Base-by-base conservation (phyloP, 64 coral and sea anemone species). In the Stichodactyla mertensii region DNA sequence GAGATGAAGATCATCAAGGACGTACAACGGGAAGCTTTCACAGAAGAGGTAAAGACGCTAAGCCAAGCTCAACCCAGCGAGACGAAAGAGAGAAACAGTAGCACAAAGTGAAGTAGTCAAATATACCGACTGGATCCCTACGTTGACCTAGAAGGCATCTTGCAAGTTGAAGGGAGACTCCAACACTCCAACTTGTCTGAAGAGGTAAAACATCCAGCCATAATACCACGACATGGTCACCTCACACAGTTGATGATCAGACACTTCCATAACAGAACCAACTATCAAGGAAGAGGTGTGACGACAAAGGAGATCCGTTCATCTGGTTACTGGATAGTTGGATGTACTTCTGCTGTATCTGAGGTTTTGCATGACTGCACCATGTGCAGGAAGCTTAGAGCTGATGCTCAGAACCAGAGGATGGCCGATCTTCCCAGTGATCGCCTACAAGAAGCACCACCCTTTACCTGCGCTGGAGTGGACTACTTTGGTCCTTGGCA, bases 141-240 rank as follows among this genome's bases (percentile, higher is more conserved):
- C n/a, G n/a, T n/a, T n/a, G n/a, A n/a, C n/a, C n/a, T n/a, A n/a
- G n/a, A n/a, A n/a, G n/a, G n/a, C 16, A 54, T 92, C 57, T 66
- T 87, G 20, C 60, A 79, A 24, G 79, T 92, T 56, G 90, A 85
- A 61, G 90, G 85, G 8, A 26, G 85, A 77, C 80, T 92, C 31
- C 26, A 26, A 56, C 52, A 54, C 28, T 54, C 89, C 71, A 56
- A 54, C 52, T 28, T 86, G 54, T 51, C 55, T 23, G 78, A 92
- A 19, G 16, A 16, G 60, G 57, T 59, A n/a, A 92, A 88, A 58
- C 91, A 92, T 83, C 80, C 80, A 15, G 54, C 45, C 26, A n/a
- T 92, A 56, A 15, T 88, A 61, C 80, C 86, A 77, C 54, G 55
- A 20, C 24, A 70, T 6, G 31, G 83, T n/a, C 86, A 88, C 28